Percentiles rank a stretch among this genome's conserved stretches.
Evolutionary conservation across 2,797 vertebrate genomes (phyloP).

Genomic region (Leuciscus waleckii): DNA sequence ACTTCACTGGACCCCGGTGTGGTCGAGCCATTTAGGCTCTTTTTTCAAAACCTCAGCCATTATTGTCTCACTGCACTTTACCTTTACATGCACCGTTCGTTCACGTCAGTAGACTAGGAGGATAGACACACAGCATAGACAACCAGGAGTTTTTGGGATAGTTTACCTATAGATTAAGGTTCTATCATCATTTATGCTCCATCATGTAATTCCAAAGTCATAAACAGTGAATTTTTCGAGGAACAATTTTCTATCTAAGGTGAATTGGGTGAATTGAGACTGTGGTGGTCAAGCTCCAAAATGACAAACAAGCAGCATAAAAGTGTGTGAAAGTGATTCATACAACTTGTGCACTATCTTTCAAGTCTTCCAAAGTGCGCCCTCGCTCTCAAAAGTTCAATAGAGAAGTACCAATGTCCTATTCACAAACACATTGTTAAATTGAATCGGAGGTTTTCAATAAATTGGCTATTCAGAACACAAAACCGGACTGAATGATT

Average conservation of each 20-base stretch:
- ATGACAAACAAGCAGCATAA: background rate
- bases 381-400: background rate
- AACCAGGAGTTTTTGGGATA: background rate
- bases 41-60: conserved; percentile 62
- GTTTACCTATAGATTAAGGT: background rate
- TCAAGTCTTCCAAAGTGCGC: background rate
- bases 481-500: background rate
- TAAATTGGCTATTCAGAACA: background rate
- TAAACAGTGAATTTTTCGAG: background rate
- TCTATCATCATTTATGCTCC: background rate
- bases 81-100: background rate
- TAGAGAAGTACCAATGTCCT: background rate
- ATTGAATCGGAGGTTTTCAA: background rate
- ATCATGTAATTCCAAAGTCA: background rate
- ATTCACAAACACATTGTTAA: background rate
- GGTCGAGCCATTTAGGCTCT: conserved; percentile 74
- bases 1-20: conserved; percentile 75
- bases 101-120: background rate
- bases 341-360: background rate
- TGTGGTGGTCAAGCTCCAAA: background rate
- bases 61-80: conserved; percentile 67
- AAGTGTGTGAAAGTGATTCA: background rate
- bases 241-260: background rate
- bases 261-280: background rate
- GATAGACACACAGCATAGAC: background rate